Evolutionary conservation across 2,888 invertebrate genomes (phyloP).

Genomic region (Incurvaria masculella): DNA sequence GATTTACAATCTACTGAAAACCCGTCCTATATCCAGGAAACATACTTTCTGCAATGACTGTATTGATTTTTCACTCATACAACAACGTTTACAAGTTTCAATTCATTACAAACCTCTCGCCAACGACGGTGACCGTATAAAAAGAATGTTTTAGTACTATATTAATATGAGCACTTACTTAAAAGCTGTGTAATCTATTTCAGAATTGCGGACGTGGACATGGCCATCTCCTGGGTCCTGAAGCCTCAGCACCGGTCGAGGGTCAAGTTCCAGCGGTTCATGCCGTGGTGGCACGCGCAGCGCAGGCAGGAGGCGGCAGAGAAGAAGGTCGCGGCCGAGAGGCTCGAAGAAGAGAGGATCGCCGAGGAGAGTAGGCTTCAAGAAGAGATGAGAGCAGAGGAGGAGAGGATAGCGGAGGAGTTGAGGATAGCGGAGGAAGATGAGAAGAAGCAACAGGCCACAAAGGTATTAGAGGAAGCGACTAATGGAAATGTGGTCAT

Average conservation of each 20-base stretch:
- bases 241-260: slow-evolving; percentile 45
- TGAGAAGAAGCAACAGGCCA: background rate
- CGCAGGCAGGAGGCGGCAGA: slow-evolving; percentile 36
- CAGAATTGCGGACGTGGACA: slow-evolving; percentile 48
- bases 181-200: slow-evolving; percentile 16
- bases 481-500: too few relatives aligned
- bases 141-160: background rate
- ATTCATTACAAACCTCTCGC: too few relatives aligned
- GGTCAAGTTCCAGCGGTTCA: slow-evolving; percentile 49
- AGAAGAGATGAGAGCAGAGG: background rate
- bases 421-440: background rate
- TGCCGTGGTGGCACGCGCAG: slow-evolving; percentile 48
- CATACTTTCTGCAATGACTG: too few relatives aligned
- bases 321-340: slow-evolving; percentile 26
- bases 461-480: too few relatives aligned
- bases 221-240: slow-evolving; percentile 50
- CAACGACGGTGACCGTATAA: too few relatives aligned
- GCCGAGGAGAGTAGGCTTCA: background rate
- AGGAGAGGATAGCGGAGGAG: background rate
- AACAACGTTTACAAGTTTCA: too few relatives aligned
- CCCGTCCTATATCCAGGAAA: too few relatives aligned
- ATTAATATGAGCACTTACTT: background rate
- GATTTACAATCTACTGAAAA: too few relatives aligned
- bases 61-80: too few relatives aligned
- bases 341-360: slow-evolving; percentile 10